Conservation (phyloP, 2,113 vertebrate genomes). For the Cygnus atratus region DNA sequence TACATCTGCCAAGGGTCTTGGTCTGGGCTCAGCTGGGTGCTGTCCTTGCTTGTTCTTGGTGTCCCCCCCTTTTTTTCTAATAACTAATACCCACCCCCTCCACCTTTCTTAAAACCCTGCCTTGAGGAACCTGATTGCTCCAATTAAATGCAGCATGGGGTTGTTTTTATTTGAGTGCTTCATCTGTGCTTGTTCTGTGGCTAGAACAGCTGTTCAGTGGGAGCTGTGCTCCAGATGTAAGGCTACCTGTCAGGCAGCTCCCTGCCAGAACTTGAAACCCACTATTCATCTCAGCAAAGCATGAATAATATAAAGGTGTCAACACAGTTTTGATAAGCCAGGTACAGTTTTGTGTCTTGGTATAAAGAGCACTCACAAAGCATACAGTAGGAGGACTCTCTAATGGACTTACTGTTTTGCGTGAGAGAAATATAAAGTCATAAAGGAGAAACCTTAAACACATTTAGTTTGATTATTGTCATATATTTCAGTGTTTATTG, state of each 20-base stretch:
- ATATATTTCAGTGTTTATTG: slow-evolving; percentile 31
- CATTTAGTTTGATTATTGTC: no score
- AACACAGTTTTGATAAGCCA: neutral
- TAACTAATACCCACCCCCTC: rapidly evolving
- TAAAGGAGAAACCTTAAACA: slow-evolving; percentile 39
- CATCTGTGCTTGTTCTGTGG: neutral
- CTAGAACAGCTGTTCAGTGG: neutral
- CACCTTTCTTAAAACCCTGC: neutral
- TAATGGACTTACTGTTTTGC: slow-evolving; percentile 2
- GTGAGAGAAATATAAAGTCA: slow-evolving; percentile 51
- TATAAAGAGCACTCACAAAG: neutral
- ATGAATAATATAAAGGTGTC: slow-evolving; percentile 43
- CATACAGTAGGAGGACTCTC: neutral
- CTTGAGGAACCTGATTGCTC: neutral
- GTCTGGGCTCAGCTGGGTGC: neutral
- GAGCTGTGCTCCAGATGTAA: slow-evolving; percentile 6
- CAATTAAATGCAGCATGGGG: neutral
- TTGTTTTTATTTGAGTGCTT: neutral
- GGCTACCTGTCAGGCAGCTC: neutral
- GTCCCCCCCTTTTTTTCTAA: neutral
- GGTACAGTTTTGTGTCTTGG: neutral
- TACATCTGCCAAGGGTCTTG: neutral
- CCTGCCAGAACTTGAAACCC: neutral
- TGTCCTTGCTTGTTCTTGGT: neutral
- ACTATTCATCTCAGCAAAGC: neutral